Base-by-base conservation (phyloP, 2,113 vertebrate species). In the Platysternon megacephalum region DNA sequence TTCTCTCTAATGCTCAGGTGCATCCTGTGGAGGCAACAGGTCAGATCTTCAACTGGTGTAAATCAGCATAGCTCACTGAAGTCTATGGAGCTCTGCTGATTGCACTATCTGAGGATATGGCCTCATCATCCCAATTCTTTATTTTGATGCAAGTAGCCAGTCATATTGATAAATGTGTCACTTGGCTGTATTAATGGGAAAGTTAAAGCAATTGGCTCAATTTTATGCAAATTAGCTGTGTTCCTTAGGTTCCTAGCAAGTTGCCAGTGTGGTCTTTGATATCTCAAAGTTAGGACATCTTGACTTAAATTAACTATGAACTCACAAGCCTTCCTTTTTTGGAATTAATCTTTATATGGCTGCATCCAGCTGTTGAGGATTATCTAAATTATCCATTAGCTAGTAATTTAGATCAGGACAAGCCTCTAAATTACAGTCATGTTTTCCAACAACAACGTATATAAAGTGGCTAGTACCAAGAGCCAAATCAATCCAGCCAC, bases 291-390 rank as follows among this genome's bases (percentile, higher is more conserved):
- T 80, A 68, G 29, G 94, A 93, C 35, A 79, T 81, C 79, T 65
- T 61, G 42, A 96, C 58, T 35, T 84, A 84, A 93, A 93, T 49
- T 88, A 76, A 78, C 10, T 29, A 87, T 49, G 29, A 88, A 91
- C 3, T 2, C 17, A 74, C 92, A 84, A 76, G 26, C 35, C 29
- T 93, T 74, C 39, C 56, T 79, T 35, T 79, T 93, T 91, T 87
- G 56, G 52, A 96, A 93, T 91, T 82, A 88, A 29, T 86, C 12
- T 76, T 58, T 29, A 68, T 68, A 56, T 79, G 56, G 65, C 44
- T 95, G 11, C 14, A 84, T 79, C 74, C 87, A 86, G 80, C 78
- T 96, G 80, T 44, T 92, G 52, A 92, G 51, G 78, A 95, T 76
- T 79, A 87, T 76, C 72, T 90, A 84, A 39, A 93, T 65, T 61